These are phyloP conservation scores for Drosophila parabipectinata DNA, from an alignment of 1,140 invertebrate species.

Conservation along the genomic window DNA sequence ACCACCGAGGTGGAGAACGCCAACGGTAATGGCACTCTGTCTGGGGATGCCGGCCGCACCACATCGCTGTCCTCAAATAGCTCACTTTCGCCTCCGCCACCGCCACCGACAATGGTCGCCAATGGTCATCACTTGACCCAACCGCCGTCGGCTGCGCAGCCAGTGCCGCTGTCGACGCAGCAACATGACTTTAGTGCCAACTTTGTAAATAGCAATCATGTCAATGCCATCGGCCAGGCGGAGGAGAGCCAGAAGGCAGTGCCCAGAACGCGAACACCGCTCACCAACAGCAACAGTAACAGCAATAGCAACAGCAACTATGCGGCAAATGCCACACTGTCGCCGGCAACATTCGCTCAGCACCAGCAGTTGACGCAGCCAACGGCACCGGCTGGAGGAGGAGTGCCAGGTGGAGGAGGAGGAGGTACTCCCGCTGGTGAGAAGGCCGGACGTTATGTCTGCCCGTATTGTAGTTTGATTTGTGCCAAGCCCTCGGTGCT, in stretches of 20 bases:
- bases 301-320: conserved; percentile 53
- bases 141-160: conserved; percentile 9
- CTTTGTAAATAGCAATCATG: conserved; percentile 59
- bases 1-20: conserved; percentile 83
- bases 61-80: conserved; percentile 80
- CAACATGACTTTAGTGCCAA: conserved; percentile 67
- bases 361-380: conserved; percentile 70
- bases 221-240: conserved; percentile 68
- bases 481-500: conserved; percentile 97
- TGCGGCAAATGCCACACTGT: conserved; percentile 53
- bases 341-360: conserved; percentile 67
- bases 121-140: conserved; percentile 43
- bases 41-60: conserved; percentile 64
- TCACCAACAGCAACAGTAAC: conserved; percentile 52
- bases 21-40: conserved; percentile 55
- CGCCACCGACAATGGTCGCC: conserved; percentile 30
- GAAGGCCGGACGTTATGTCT: conserved; percentile 88
- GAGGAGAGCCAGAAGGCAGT: conserved; percentile 35
- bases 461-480: conserved; percentile 93
- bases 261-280: conserved; percentile 60
- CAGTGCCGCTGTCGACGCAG: conserved; percentile 21
- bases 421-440: conserved; percentile 11
- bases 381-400: conserved; percentile 41
- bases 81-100: conserved; percentile 65
- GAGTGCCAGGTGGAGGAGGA: conserved; percentile 12